These are phyloP conservation scores for Lagenorhynchus albirostris DNA, from an alignment of 2,113 vertebrate genomes.

Conservation along the genomic window DNA sequence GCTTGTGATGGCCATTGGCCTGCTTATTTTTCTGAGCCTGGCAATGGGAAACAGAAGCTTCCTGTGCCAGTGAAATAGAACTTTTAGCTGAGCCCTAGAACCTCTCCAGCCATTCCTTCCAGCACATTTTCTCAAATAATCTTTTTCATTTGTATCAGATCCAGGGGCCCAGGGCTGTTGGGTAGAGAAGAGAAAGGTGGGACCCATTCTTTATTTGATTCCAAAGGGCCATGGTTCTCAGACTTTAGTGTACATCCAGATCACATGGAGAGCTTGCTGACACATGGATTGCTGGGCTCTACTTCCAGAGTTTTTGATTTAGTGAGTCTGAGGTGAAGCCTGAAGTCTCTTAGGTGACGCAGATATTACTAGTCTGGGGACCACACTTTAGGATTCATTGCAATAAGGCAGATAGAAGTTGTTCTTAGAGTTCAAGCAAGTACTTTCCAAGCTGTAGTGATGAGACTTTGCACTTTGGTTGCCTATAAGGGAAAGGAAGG, in stretches of 20 bases:
- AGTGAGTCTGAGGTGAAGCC: background rate
- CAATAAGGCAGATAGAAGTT: too few species aligned
- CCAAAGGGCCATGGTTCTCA: background rate
- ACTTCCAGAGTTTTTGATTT: background rate
- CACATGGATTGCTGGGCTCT: background rate
- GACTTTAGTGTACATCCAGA: rapidly evolving
- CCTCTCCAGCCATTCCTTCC: background rate
- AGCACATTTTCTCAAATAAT: background rate
- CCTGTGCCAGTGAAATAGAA: background rate
- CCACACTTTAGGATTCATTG: background rate
- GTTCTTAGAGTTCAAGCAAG: background rate
- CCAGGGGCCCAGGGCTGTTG: background rate
- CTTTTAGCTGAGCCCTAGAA: background rate
- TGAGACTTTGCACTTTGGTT: background rate
- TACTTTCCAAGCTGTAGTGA: background rate
- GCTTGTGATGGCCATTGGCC: background rate
- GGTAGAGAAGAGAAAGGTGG: background rate
- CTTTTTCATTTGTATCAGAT: background rate
- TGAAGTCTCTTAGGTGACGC: rapidly evolving
- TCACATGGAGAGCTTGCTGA: rapidly evolving
- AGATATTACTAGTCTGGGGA: background rate
- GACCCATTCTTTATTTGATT: background rate
- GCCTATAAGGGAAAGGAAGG: background rate
- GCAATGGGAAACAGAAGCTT: background rate
- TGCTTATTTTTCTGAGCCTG: background rate